phyloP scores from a whole-genome alignment of 2,113 vertebrate species.

The Phasianus colchicus region DNA sequence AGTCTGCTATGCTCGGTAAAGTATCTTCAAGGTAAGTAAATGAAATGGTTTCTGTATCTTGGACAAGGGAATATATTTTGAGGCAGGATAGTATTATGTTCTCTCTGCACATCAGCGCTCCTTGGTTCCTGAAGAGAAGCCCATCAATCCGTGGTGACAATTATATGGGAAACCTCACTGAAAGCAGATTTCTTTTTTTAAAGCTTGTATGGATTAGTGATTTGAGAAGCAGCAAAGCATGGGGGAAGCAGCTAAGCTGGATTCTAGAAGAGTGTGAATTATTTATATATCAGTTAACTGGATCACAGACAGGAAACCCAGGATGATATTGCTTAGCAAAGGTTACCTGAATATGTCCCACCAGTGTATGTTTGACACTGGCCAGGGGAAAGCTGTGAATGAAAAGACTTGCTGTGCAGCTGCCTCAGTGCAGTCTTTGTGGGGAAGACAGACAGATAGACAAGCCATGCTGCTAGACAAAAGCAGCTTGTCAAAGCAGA shows the following conservation, averaged over 20 bases:
- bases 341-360: neutral
- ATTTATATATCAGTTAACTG: constrained; percentile 36
- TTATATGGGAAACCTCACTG: constrained; percentile 47
- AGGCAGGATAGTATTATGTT: neutral
- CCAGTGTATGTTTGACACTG: neutral
- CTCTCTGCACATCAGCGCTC: neutral
- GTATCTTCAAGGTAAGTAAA: neutral
- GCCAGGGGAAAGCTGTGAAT: neutral
- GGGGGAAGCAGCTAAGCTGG: constrained; percentile 5
- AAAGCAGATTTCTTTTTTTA: constrained; percentile 41
- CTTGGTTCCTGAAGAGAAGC: constrained; percentile 21
- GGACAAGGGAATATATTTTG: neutral
- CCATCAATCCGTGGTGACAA: constrained; percentile 51
- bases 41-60: neutral
- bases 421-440: constrained; percentile 2
- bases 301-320: neutral
- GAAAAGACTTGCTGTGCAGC: neutral
- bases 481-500: constrained; percentile 6
- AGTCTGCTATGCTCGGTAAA: neutral
- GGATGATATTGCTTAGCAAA: neutral
- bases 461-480: constrained; percentile 22
- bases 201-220: constrained; percentile 14
- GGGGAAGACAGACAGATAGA: constrained; percentile 14
- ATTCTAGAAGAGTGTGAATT: constrained; percentile 29
- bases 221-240: constrained; percentile 55